These are phyloP conservation scores for Centropristis striata DNA, from an alignment of 2,113 vertebrate species.

Conservation along the genomic window DNA sequence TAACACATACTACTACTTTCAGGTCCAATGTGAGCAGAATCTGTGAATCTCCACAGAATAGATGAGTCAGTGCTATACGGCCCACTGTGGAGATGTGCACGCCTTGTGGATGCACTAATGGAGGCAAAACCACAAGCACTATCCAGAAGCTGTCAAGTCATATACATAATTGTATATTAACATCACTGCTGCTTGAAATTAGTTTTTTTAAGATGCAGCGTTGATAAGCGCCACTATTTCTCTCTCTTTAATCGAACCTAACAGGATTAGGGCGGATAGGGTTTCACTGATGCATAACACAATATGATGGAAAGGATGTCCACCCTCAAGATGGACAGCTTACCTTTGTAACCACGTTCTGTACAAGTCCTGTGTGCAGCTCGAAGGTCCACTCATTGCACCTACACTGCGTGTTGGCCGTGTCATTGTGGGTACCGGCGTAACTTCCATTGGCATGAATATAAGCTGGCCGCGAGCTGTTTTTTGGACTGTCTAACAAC, in stretches of 20 bases:
- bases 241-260: conserved; percentile 17
- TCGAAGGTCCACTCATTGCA: conserved; percentile 89
- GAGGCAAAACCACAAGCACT: conserved; percentile 15
- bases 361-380: conserved; percentile 89
- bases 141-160: not conserved
- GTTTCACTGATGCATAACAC: conserved; percentile 24
- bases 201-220: not conserved
- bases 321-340: conserved; percentile 60
- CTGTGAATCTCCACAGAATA: not conserved
- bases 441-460: conserved; percentile 50
- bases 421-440: conserved; percentile 47
- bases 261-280: not conserved
- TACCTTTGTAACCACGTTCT: conserved; percentile 97
- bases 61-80: not conserved
- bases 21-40: not conserved
- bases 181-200: not conserved
- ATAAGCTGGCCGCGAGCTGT: conserved; percentile 52
- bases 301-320: conserved; percentile 29
- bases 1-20: conserved; percentile 2
- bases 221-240: conserved; percentile 1
- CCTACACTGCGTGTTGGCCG: conserved; percentile 80
- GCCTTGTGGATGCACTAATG: conserved; percentile 13
- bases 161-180: not conserved
- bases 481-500: conserved; percentile 57
- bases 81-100: conserved; percentile 28